These are phyloP conservation scores for Tipula helvola DNA, from an alignment of 2,888 invertebrate species.

Conservation along the genomic window DNA sequence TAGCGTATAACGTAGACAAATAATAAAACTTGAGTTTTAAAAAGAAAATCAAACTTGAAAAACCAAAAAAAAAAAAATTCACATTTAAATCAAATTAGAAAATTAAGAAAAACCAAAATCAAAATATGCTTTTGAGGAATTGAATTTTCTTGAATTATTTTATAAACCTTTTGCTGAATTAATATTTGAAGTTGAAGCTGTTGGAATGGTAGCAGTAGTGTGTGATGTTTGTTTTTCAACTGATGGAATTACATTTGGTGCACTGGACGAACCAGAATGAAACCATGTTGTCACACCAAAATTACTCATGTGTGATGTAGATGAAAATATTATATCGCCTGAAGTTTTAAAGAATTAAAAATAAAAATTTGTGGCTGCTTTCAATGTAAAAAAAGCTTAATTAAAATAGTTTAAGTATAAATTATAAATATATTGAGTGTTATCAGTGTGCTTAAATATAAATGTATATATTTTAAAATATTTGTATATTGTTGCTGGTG, in stretches of 20 bases:
- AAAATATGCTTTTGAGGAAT: not conserved
- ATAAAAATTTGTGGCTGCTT: not conserved
- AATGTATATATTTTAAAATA: no score
- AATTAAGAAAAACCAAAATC: not conserved
- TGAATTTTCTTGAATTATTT: not conserved
- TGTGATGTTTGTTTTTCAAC: not conserved
- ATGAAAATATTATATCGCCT: slow-evolving; percentile 28
- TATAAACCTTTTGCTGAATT: not conserved
- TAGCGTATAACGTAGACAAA: not conserved
- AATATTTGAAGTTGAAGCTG: not conserved
- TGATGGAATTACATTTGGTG: slow-evolving; percentile 4
- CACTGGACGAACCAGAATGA: slow-evolving; percentile 28
- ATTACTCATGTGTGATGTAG: slow-evolving; percentile 24
- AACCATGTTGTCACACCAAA: slow-evolving; percentile 36
- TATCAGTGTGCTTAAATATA: not conserved
- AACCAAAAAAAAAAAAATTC: not conserved
- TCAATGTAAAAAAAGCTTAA: not conserved
- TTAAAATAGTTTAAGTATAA: not conserved
- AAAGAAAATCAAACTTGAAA: not conserved
- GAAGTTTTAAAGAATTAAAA: slow-evolving; percentile 14
- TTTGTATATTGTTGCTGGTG: not conserved
- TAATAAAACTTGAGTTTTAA: not conserved
- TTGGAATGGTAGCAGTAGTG: not conserved
- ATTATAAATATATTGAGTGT: not conserved
- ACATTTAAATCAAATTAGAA: not conserved